Base-by-base conservation (phyloP, 2,888 invertebrate species). In the Eretmocerus hayati region DNA sequence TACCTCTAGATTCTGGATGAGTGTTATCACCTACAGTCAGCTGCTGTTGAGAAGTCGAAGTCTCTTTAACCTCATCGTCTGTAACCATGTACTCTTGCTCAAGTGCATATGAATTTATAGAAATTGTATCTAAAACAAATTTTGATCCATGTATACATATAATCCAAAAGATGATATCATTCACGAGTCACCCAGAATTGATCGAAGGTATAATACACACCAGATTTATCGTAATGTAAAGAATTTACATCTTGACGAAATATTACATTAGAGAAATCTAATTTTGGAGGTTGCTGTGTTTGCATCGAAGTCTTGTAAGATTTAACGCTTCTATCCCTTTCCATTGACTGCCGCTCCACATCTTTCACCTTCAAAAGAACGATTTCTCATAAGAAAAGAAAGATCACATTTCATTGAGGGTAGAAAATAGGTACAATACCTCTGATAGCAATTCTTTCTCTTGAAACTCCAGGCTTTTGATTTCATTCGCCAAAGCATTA, bases 1-100 rank as follows among this genome's bases (percentile, higher is more conserved):
- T n/a, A n/a, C n/a, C n/a, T n/a, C n/a, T n/a, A n/a, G n/a, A n/a
- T n/a, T n/a, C n/a, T n/a, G n/a, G n/a, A n/a, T n/a, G n/a, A n/a
- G n/a, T n/a, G n/a, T n/a, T n/a, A n/a, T n/a, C n/a, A n/a, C n/a
- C n/a, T n/a, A n/a, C n/a, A n/a, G n/a, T n/a, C n/a, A n/a, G n/a
- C n/a, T n/a, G n/a, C n/a, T n/a, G n/a, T n/a, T n/a, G n/a, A n/a
- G n/a, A n/a, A n/a, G n/a, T n/a, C n/a, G n/a, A 30, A 11, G 18
- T 19, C 18, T 44, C 6, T 26, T 26, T 23, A n/a, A 6, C 19
- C 5, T n/a, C 15, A 5, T 43, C 48, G 16, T 54, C 50, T 8
- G 16, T 46, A 16, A 46, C 45, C 43, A 54, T 46, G 15, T 54
- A 54, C 38, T 54, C 54, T 45, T 52, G 46, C 19, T 54, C 54